Conservation (phyloP, 2,797 vertebrate genomes). For the Coregonus sp. region DNA sequence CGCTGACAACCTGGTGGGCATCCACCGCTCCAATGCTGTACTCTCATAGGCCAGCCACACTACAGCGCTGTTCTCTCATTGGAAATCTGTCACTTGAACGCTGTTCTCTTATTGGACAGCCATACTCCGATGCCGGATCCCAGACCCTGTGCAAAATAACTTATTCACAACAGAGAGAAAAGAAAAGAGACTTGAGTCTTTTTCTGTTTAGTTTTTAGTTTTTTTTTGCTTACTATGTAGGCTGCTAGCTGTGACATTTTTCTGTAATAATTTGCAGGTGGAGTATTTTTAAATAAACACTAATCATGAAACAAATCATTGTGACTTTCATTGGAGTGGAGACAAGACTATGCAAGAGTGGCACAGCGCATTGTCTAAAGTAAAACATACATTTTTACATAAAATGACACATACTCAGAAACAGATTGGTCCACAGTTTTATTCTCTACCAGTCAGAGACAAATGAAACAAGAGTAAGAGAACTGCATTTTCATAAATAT, state of each 20-base stretch:
- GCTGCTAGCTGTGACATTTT: conserved; percentile 90
- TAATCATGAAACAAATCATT: conserved; percentile 79
- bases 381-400: too few species aligned
- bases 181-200: conserved; percentile 10
- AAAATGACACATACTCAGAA: conserved; percentile 16
- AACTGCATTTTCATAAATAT: conserved; percentile 57
- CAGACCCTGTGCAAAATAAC: conserved; percentile 40
- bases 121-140: conserved; percentile 8
- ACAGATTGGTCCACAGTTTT: conserved; percentile 47
- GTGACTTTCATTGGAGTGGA: conserved; percentile 17
- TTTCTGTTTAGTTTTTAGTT: conserved; percentile 19
- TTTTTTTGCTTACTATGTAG: conserved; percentile 95
- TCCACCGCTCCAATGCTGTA: conserved; percentile 90
- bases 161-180: conserved; percentile 46
- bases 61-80: conserved; percentile 16
- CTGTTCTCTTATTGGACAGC: background rate
- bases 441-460: conserved; percentile 52
- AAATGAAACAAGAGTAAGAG: conserved; percentile 32
- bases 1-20: conserved; percentile 92
- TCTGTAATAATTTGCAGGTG: conserved; percentile 84
- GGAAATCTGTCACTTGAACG: background rate
- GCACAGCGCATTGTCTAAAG: background rate
- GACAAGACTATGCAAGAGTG: background rate
- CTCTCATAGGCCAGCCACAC: conserved; percentile 82
- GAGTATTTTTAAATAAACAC: conserved; percentile 93